Conservation (phyloP, 2,113 vertebrate species). For the Panthera uncia region DNA sequence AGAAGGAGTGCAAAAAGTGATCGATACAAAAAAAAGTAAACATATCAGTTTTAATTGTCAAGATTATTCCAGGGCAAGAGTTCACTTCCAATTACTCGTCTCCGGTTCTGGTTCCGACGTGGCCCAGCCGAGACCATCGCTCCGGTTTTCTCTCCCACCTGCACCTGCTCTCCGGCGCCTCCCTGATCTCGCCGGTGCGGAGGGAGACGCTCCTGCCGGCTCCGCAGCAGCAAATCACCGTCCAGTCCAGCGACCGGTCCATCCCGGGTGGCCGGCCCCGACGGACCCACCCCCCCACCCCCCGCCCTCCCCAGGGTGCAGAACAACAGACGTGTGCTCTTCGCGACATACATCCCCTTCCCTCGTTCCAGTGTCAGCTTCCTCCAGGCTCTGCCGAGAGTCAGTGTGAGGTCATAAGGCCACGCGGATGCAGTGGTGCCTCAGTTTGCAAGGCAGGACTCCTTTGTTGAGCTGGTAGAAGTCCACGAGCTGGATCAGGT, state of each 20-base stretch:
- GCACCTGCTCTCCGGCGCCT: slow-evolving; percentile 72
- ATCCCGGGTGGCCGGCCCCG: slow-evolving; percentile 79
- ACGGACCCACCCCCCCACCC: slow-evolving; percentile 41
- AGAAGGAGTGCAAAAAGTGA: slow-evolving; percentile 87
- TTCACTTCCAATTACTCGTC: slow-evolving; percentile 84
- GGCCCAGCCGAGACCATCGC: slow-evolving; percentile 82
- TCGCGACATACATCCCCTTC: slow-evolving; percentile 42
- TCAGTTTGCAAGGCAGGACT: slow-evolving; percentile 98
- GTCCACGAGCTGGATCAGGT: slow-evolving; percentile 99
- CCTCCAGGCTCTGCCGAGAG: slow-evolving; percentile 77
- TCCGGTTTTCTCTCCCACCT: slow-evolving; percentile 83
- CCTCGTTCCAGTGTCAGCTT: slow-evolving; percentile 81
- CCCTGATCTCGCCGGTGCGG: slow-evolving; percentile 51
- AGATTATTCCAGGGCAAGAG: slow-evolving; percentile 91
- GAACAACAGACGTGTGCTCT: slow-evolving; percentile 60
- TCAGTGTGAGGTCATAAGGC: slow-evolving; percentile 94
- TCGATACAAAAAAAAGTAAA: slow-evolving; percentile 88
- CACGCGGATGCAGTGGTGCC: slow-evolving; percentile 97
- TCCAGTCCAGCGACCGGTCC: slow-evolving; percentile 80
- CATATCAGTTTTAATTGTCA: slow-evolving; percentile 88
- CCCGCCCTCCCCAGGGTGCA: slow-evolving; percentile 76
- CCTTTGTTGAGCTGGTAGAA: slow-evolving; percentile 99
- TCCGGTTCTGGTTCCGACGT: slow-evolving; percentile 79
- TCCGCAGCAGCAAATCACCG: slow-evolving; percentile 77
- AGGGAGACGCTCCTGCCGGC: slow-evolving; percentile 69